Percentiles rank a stretch among this genome's conserved stretches.
Evolutionary conservation across 2,113 vertebrate species (phyloP).

Genomic region (Sarotherodon lohbergeri): DNA sequence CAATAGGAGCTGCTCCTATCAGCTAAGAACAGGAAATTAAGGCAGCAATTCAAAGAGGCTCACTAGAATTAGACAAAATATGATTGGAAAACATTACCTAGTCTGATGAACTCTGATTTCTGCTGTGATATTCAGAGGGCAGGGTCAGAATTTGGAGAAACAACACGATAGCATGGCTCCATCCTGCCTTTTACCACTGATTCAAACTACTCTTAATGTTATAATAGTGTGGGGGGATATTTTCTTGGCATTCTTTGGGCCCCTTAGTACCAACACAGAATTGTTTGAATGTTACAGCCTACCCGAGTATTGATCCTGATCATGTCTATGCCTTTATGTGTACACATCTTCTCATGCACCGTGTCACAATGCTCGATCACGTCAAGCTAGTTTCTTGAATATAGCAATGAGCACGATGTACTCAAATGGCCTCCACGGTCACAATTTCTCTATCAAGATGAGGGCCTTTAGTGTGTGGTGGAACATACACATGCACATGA

Average conservation of each 20-base stretch:
- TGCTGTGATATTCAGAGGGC: background rate
- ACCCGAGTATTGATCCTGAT: background rate
- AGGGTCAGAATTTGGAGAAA: background rate
- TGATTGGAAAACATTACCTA: background rate
- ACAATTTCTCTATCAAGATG: background rate
- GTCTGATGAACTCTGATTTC: background rate
- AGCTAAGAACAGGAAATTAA: background rate
- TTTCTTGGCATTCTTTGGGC: background rate
- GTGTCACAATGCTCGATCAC: background rate
- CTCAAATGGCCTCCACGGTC: background rate
- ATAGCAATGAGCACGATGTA: background rate
- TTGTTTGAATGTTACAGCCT: background rate
- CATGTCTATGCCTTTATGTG: background rate
- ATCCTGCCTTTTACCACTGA: background rate
- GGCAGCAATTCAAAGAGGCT: background rate
- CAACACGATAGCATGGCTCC: background rate
- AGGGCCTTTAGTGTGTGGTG: background rate
- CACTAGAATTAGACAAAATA: background rate
- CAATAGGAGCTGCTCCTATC: background rate
- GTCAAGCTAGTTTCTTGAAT: background rate
- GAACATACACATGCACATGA: background rate
- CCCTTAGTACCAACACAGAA: background rate
- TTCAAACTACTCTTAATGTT: background rate
- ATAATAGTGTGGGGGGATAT: background rate
- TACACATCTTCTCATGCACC: background rate